A percentile compares a stretch with the other conserved stretches of the same genome.
Conservation (phyloP, 2,888 invertebrate species). For the Strigamia crassipes region DNA sequence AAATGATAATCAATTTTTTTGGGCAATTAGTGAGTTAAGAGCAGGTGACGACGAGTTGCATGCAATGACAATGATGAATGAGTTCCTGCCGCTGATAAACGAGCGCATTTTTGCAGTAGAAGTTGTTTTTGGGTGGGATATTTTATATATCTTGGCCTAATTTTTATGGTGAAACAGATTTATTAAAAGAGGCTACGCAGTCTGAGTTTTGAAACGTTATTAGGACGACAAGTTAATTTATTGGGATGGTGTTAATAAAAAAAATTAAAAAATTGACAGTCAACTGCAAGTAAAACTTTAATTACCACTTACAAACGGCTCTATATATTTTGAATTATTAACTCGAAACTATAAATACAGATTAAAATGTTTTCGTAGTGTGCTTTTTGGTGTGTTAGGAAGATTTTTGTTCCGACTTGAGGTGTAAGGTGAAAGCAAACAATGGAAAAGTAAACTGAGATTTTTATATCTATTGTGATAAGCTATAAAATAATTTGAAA, state of each 20-base stretch:
- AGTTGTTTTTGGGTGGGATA: neutral
- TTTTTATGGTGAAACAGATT: no score
- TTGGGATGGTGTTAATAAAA: neutral
- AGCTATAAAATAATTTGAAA: neutral
- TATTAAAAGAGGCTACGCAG: no score
- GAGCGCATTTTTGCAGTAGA: neutral
- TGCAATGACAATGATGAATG: conserved; percentile 1
- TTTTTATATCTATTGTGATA: neutral
- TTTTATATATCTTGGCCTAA: no score
- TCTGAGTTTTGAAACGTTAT: no score
- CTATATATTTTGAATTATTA: neutral
- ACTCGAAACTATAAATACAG: neutral
- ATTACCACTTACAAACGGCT: neutral
- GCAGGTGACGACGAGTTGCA: conserved; percentile 8
- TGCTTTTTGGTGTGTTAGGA: neutral
- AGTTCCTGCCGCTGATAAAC: conserved; percentile 12
- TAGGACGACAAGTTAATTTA: neutral
- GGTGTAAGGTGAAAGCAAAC: neutral
- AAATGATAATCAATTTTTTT: neutral
- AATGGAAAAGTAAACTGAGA: conserved; percentile 8
- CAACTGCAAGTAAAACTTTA: neutral
- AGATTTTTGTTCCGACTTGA: neutral
- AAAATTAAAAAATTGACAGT: neutral
- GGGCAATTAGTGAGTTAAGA: neutral
- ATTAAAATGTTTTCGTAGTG: neutral